These are phyloP conservation scores for Anthoscopus minutus DNA, from an alignment of 2,113 vertebrate species.

Conservation along the genomic window DNA sequence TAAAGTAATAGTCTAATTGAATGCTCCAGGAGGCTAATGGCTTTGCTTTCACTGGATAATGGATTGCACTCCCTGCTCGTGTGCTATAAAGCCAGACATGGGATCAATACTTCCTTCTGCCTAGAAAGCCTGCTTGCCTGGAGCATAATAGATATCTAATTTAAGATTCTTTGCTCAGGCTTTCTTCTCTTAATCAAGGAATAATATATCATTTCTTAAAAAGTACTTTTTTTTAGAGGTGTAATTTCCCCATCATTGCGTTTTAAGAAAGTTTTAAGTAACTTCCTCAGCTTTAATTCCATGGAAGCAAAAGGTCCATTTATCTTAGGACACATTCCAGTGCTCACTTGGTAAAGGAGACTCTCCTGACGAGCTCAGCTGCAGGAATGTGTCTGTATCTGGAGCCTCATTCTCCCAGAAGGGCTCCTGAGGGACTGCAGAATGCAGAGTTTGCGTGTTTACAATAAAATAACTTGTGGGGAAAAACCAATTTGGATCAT, in stretches of 20 bases:
- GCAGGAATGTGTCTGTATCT: rapidly evolving
- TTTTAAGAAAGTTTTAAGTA: slow-evolving; percentile 18
- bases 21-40: slow-evolving; percentile 65
- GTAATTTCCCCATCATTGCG: background rate
- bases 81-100: slow-evolving; percentile 48
- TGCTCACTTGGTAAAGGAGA: background rate
- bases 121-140: slow-evolving; percentile 57
- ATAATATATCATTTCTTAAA: slow-evolving; percentile 2
- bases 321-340: background rate
- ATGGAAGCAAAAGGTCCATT: background rate
- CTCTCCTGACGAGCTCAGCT: background rate
- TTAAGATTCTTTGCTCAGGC: slow-evolving; percentile 36
- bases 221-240: background rate
- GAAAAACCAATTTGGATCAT: background rate
- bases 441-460: background rate
- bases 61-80: slow-evolving; percentile 49
- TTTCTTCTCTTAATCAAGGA: slow-evolving; percentile 55
- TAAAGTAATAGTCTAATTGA: slow-evolving; percentile 73
- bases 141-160: slow-evolving; percentile 59
- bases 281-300: background rate
- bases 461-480: background rate
- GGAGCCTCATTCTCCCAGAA: background rate
- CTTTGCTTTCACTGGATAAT: slow-evolving; percentile 60
- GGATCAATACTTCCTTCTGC: slow-evolving; percentile 68
- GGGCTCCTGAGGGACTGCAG: background rate